These are phyloP conservation scores for Pachypeltis micranthus DNA, from an alignment of 1,140 invertebrate species.

Conservation along the genomic window DNA sequence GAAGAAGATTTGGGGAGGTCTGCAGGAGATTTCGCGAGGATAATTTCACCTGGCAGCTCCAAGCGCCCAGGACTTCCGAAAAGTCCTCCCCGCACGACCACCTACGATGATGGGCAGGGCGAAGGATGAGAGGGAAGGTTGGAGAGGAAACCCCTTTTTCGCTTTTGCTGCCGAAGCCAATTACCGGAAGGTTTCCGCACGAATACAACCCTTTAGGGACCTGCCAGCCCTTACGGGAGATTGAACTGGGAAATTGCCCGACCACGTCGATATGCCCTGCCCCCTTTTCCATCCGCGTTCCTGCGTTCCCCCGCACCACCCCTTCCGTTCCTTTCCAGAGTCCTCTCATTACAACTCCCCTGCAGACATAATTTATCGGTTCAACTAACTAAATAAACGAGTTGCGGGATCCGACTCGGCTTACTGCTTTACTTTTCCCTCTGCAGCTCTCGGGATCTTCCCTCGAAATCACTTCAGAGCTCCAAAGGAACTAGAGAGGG, in stretches of 20 bases:
- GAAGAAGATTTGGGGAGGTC: no score
- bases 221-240: background rate
- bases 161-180: conserved; percentile 3
- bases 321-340: background rate
- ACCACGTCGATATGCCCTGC: background rate
- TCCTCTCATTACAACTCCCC: background rate
- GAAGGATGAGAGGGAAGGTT: no score
- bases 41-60: conserved; percentile 1
- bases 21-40: background rate
- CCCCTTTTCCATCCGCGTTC: background rate
- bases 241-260: conserved; percentile 9
- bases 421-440: conserved; percentile 2
- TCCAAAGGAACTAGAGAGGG: no score
- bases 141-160: background rate
- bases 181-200: conserved; percentile 8
- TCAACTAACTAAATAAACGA: conserved; percentile 12
- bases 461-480: background rate
- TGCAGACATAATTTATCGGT: background rate
- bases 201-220: conserved; percentile 9
- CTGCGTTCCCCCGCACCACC: no score
- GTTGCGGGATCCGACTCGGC: background rate
- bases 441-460: background rate
- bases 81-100: no score
- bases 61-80: background rate
- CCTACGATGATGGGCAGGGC: no score